Percentiles rank a stretch among this genome's conserved stretches.
Evolutionary conservation across 2,888 invertebrate species (phyloP).

Genomic region (Heliconius erato): DNA sequence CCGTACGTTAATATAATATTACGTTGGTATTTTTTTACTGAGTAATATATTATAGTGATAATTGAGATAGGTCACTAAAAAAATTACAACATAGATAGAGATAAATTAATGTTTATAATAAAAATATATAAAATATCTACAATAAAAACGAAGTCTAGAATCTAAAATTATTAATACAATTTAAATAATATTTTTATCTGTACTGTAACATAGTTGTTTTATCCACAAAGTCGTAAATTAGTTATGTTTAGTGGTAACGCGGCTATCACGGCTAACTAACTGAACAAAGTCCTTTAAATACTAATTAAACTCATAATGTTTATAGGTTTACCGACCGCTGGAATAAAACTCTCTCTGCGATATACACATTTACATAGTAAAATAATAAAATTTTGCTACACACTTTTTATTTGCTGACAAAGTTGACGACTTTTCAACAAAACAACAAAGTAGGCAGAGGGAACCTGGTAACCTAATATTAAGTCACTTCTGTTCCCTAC

Average conservation of each 20-base stretch:
- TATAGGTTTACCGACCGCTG: constrained; percentile 12
- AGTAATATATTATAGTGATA: too few relatives aligned
- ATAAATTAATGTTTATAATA: too few relatives aligned
- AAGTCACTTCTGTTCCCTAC: too few relatives aligned
- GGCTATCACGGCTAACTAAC: constrained; percentile 21
- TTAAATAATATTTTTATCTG: not conserved
- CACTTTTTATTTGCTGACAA: too few relatives aligned
- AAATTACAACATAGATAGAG: too few relatives aligned
- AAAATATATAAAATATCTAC: too few relatives aligned
- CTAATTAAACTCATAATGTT: constrained; percentile 28
- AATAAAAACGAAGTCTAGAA: not conserved
- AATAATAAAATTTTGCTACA: not conserved
- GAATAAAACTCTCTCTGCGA: constrained; percentile 7
- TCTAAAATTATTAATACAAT: not conserved
- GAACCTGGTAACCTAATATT: too few relatives aligned
- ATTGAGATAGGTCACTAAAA: too few relatives aligned
- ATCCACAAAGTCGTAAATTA: constrained; percentile 13
- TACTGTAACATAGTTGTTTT: constrained; percentile 18
- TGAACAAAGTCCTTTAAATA: constrained; percentile 25
- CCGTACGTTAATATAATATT: constrained; percentile 6
- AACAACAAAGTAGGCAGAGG: too few relatives aligned
- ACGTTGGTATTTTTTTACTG: too few relatives aligned
- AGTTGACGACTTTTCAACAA: too few relatives aligned
- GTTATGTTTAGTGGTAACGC: constrained; percentile 24
- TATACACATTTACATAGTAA: constrained; percentile 5